A percentile compares a stretch with the other conserved stretches of the same genome.
These are phyloP conservation scores for Sminthopsis crassicaudata DNA, from an alignment of 2,113 vertebrate species.

Conservation along the genomic window DNA sequence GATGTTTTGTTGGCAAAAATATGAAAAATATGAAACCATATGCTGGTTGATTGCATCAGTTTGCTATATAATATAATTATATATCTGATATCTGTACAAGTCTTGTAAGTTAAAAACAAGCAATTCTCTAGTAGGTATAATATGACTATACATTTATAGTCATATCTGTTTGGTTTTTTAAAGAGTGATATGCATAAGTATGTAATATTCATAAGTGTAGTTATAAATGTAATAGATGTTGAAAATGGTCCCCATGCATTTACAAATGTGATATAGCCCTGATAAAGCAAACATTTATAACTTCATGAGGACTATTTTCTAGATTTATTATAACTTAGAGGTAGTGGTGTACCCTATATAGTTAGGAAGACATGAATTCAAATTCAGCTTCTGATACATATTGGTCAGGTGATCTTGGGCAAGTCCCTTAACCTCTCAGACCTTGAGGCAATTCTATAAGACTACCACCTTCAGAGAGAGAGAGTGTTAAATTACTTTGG, in stretches of 20 bases:
- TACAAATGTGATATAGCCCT: neutral
- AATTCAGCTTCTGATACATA: neutral
- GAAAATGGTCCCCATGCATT: neutral
- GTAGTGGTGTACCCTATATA: neutral
- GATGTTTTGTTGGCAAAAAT: constrained; percentile 45
- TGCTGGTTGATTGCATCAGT: constrained; percentile 60
- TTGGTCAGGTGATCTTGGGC: neutral
- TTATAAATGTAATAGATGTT: neutral
- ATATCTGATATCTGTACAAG: constrained; percentile 60
- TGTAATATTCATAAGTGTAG: neutral
- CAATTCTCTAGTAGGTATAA: constrained; percentile 8
- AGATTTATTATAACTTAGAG: neutral
- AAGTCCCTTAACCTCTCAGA: neutral
- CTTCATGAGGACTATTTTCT: neutral
- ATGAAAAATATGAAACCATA: constrained; percentile 54
- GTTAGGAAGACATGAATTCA: neutral
- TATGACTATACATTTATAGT: neutral
- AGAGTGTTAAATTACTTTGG: neutral
- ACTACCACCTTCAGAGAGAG: neutral
- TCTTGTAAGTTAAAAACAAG: constrained; percentile 49
- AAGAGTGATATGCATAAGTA: neutral
- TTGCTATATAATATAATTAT: constrained; percentile 53
- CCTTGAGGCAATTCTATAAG: neutral
- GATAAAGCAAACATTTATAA: neutral
- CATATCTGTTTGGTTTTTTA: neutral